Conservation (phyloP, 2,113 vertebrate genomes). For the Bubo blakistoni region DNA sequence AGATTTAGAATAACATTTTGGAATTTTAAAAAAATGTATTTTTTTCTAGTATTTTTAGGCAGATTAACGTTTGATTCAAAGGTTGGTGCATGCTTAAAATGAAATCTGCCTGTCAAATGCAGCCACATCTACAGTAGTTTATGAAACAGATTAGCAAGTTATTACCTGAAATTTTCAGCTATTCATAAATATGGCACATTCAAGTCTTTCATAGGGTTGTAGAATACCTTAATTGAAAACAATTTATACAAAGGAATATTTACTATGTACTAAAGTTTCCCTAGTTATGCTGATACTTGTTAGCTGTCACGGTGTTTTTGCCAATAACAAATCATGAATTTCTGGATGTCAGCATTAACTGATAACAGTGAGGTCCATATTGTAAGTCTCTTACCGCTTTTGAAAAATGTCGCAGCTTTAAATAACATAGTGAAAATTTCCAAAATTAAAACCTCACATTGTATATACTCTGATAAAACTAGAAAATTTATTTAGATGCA, state of each 20-base stretch:
- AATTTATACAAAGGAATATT: neutral
- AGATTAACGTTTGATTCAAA: neutral
- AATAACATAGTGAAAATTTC: neutral
- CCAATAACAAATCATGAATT: neutral
- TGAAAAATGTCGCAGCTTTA: neutral
- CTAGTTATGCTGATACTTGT: neutral
- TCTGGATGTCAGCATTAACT: neutral
- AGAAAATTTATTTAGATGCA: neutral
- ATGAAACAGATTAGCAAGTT: neutral
- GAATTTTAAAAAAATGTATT: accelerated
- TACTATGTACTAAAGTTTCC: neutral
- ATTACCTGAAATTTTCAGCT: neutral
- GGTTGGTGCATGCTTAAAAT: neutral
- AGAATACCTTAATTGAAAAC: neutral
- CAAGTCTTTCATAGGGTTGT: neutral
- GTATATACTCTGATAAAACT: neutral
- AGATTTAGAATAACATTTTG: neutral
- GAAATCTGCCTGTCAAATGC: neutral
- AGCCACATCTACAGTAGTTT: neutral
- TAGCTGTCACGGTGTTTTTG: neutral
- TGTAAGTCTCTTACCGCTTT: neutral
- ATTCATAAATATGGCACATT: neutral
- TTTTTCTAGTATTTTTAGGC: neutral
- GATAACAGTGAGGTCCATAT: neutral
- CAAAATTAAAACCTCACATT: neutral